phyloP scores from a whole-genome alignment of 1,140 invertebrate genomes.

The Bombus polaris region DNA sequence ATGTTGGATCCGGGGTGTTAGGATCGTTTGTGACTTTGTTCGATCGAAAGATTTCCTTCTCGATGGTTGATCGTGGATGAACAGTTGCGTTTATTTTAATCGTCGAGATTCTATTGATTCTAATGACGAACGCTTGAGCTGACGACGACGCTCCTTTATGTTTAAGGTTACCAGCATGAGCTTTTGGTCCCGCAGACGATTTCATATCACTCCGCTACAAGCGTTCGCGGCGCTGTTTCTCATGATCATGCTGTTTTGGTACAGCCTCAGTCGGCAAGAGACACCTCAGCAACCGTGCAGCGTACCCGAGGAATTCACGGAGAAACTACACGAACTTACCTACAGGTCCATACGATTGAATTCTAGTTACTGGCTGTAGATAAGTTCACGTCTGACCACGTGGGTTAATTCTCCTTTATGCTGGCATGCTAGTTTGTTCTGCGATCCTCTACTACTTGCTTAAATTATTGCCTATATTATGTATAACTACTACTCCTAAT shows the following conservation, averaged over 20 bases:
- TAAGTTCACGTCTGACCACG: neutral
- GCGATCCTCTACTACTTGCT: neutral
- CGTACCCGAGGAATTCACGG: conserved; percentile 75
- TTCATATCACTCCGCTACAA: conserved; percentile 75
- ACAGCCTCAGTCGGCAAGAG: conserved; percentile 72
- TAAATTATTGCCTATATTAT: too few relatives aligned
- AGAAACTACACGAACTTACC: conserved; percentile 73
- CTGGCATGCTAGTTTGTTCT: neutral
- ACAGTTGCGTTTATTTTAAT: neutral
- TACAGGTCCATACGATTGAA: conserved; percentile 63
- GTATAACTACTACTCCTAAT: too few relatives aligned
- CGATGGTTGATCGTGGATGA: conserved; percentile 27
- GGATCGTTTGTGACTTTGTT: neutral
- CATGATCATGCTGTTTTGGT: conserved; percentile 73
- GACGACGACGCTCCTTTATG: conserved; percentile 16
- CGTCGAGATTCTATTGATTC: neutral
- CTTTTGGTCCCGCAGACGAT: conserved; percentile 72
- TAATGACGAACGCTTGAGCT: neutral
- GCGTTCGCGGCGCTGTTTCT: conserved; percentile 69
- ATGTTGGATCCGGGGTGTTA: conserved; percentile 3
- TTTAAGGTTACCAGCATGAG: conserved; percentile 71
- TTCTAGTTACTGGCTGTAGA: neutral
- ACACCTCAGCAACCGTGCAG: conserved; percentile 72
- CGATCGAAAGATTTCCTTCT: neutral
- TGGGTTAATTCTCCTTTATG: neutral